Percentiles rank a stretch among this genome's conserved stretches.
phyloP scores from a whole-genome alignment of 92 coral and sea anemone species.

The Palythoa grandiflora region DNA sequence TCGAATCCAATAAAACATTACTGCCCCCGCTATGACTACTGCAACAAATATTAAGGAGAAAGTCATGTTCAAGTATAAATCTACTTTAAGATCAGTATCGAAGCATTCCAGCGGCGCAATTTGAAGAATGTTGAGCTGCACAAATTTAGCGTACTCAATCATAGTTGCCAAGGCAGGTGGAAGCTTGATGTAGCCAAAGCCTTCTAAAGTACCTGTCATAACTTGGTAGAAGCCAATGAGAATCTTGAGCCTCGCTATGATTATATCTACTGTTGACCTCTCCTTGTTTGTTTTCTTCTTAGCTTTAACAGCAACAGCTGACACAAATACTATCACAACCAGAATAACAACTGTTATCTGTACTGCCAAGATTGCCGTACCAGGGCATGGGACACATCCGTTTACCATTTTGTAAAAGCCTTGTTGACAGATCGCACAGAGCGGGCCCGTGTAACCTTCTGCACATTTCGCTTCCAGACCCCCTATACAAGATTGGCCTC shows the following conservation, averaged over 20 bases:
- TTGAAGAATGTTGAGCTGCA: constrained; percentile 71
- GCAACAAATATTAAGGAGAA: constrained; percentile 45
- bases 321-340: constrained; percentile 39
- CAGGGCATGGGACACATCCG: constrained; percentile 60
- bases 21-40: constrained; percentile 3
- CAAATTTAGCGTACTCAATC: constrained; percentile 61
- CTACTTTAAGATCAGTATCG: constrained; percentile 55
- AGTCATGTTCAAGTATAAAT: constrained; percentile 43
- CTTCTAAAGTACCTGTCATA: constrained; percentile 62
- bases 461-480: constrained; percentile 66
- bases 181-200: constrained; percentile 75
- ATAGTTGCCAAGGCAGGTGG: constrained; percentile 62
- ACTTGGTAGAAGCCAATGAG: constrained; percentile 73
- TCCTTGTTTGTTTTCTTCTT: constrained; percentile 37
- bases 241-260: constrained; percentile 70
- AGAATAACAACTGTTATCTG: constrained; percentile 50
- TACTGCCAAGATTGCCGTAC: constrained; percentile 33
- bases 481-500: constrained; percentile 60
- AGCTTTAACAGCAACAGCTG: constrained; percentile 43
- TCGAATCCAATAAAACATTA: not conserved
- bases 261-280: constrained; percentile 60
- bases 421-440: constrained; percentile 67
- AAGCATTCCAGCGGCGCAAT: constrained; percentile 75
- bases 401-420: constrained; percentile 53
- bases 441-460: constrained; percentile 63